Base-by-base conservation (phyloP, 2,888 invertebrate genomes). In the Rhagonycha fulva region DNA sequence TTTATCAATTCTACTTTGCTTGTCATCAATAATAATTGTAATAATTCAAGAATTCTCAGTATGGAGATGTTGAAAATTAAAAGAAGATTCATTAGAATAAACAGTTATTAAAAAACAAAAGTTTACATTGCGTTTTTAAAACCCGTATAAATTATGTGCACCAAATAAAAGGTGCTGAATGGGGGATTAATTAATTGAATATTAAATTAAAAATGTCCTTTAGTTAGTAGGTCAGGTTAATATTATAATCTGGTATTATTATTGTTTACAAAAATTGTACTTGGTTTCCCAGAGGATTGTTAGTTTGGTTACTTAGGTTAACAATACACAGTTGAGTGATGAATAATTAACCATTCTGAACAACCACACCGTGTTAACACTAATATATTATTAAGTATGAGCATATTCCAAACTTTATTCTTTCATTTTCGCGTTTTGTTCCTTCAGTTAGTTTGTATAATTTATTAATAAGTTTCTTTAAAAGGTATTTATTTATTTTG, bases 341-440 rank as follows among this genome's bases (percentile, higher is more conserved):
- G 62, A 61, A 68, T 72, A 72, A 72, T 72, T 72, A 68, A 61
- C 67, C 68, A 62, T 72, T 61, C n/a, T 32, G n/a, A 72, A 72
- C 67, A 24, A 60, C 23, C 62, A 62, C 14, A 30, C 47, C 30
- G 47, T n/a, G 14, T 66, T 32, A 14, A 60, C 10, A 47, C 47
- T 32, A 47, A 47, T 4, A n/a, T 3, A 9, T 47, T n/a, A 47
- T 7, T 47, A n/a, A n/a, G n/a, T 47, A n/a, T 7, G 47, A 47
- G 9, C n/a, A n/a, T 47, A 47, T 47, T 47, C n/a, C n/a, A n/a
- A 47, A 47, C 7, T 47, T 47, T n/a, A 5, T 4, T 12, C 9
- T 47, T 7, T n/a, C 1, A n/a, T 47, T 47, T 47, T 19, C 19
- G 19, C 19, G 2, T 19, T 19, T 19, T 19, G 19, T 19, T 19